Evolutionary conservation across 1,140 invertebrate genomes (phyloP).

Genomic region (Heliconius nattereri): DNA sequence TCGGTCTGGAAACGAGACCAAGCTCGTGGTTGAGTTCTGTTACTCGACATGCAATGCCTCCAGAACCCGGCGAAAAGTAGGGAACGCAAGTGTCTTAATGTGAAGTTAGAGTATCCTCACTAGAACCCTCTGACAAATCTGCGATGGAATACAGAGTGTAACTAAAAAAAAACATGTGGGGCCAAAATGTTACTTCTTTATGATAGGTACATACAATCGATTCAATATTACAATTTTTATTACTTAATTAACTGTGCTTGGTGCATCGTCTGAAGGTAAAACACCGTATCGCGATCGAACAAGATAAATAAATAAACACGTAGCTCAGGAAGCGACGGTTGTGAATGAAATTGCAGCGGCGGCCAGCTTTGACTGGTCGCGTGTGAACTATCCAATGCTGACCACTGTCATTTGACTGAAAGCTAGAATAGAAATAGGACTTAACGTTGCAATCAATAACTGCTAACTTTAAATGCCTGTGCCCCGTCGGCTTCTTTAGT

Average conservation of each 20-base stretch:
- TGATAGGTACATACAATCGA: not conserved
- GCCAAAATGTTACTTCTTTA: too few species aligned
- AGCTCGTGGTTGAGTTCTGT: too few species aligned
- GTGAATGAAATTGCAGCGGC: not conserved
- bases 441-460: conserved; percentile 1
- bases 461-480: not conserved
- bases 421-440: conserved; percentile 6
- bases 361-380: not conserved
- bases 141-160: too few species aligned
- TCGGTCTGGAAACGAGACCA: too few species aligned
- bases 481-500: not conserved
- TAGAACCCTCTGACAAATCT: too few species aligned
- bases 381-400: not conserved
- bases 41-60: too few species aligned
- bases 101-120: too few species aligned
- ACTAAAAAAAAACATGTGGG: too few species aligned
- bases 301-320: conserved; percentile 2
- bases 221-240: not conserved
- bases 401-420: not conserved
- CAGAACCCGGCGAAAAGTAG: too few species aligned
- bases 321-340: not conserved
- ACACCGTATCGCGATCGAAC: not conserved
- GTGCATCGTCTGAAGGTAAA: not conserved
- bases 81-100: too few species aligned
- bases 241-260: too few species aligned